Evolutionary conservation across 2,113 vertebrate genomes (phyloP), one percentile per base, ranked within the genome.

Genomic region (Menura novaehollandiae): DNA sequence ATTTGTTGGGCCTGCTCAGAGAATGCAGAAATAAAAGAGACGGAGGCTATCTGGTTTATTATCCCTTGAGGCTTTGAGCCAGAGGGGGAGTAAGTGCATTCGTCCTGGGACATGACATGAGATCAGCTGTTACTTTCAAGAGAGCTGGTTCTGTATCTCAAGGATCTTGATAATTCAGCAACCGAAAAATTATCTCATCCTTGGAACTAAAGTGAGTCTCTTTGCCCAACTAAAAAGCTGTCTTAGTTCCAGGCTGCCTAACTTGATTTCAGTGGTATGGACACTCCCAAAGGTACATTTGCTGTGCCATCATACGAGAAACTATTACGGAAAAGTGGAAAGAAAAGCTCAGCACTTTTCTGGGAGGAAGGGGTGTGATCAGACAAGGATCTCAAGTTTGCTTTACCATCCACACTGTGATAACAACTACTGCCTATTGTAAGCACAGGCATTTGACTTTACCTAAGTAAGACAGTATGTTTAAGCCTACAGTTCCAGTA

Each of bases 81-180:
- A 10, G 15, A 15, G 17, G 6, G 8, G 6, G 9, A 58, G 8
- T 80, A 74, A 82, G 19, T 41, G 17, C 30, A 35, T 53, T 46
- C 15, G 27, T 69, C 43, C 46, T 2, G 2, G 30, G n/a, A 69
- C 63, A 33, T 67, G 59, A 66, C 18, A 19, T 79, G 66, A 80
- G 19, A 89, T 88, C 55, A 80, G 63, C 33, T 89, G 52, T 47
- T 89, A 21, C 22, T 67, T 76, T 88, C 21, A 71, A 66, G 55
- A 77, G 74, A 83, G 59, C 75, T 84, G 47, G 67, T 84, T 94
- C 75, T 49, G 0, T 96, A 95, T 94, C 95, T 93, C 27, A 71
- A 81, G 47, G 43, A 96, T 96, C 93, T 95, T 95, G 79, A 64
- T 63, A 96, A 86, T 80, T 93, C 90, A 95, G 88, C 93, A 93